Base-by-base conservation (phyloP, 2,888 invertebrate species). In the Conistra vaccinii region DNA sequence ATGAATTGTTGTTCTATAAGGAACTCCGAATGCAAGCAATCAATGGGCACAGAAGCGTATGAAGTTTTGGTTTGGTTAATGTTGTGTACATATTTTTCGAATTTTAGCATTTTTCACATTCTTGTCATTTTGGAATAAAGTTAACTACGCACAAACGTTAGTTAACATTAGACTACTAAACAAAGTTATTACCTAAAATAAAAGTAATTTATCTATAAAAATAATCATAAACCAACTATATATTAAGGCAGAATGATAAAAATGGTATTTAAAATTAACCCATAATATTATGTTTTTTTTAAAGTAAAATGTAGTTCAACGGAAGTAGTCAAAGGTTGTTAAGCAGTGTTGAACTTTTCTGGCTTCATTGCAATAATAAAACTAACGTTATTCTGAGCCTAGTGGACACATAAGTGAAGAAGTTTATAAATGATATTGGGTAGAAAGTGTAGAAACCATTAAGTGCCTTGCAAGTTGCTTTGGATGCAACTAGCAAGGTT, bases 1-100 rank as follows among this genome's bases (percentile, higher is more conserved):
- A 62, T 69, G 39, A 83, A 23, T 71, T 29, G 51, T 69, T 45
- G 39, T 53, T 57, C 53, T 26, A 42, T 10, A 60, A 48, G 20
- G 48, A 48, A 48, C 48, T 7, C 48, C 7, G 2, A 48, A 48
- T 23, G 20, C 20, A 7, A 51, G 26, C 63, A 35, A 60, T 62
- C 60, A 1, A 42, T 35, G 39, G 35, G 35, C 53, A 29, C 23
- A 6, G 6, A 14, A 48, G 0, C 45, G 17, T 23, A 23, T 4
- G 45, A 3, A 51, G 3, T 35, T 55, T 35, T 14, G n/a, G n/a
- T n/a, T n/a, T n/a, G n/a, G n/a, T n/a, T n/a, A n/a, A n/a, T n/a
- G 2, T 45, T 9, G 45, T 45, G 14, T 45, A 17, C 17, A 42
- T 48, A 48, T 20, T 48, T 20, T 48, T 48, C 20, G 20, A n/a